Evolutionary conservation across 1,140 invertebrate species (phyloP), one percentile per base, ranked within the genome.

Genomic region (Oedothorax gibbosus): DNA sequence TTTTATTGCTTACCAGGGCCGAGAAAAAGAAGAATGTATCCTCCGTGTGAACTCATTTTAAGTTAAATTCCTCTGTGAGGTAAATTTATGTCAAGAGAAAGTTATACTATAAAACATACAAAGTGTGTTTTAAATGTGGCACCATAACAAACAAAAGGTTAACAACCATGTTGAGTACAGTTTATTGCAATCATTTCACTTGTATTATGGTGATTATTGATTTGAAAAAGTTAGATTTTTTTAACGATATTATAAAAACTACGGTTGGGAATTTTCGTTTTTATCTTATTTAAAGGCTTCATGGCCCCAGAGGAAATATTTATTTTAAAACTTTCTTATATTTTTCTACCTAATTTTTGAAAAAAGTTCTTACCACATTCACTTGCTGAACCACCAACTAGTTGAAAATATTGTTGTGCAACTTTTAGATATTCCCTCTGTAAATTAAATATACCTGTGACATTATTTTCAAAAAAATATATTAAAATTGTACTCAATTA

Each of bases 361-460:
- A 83, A 53, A 60, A 68, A 15, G 75, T 50, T 88, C 89, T 84
- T 89, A 91, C 98, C 97, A 90, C 97, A 98, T 92, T 99, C 98
- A 69, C 96, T 97, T 2, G 95, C 95, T 53, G 96, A 98, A 87
- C 96, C 96, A 66, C 98, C 98, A 49, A 99, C 97, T 69, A 98
- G 90, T 90, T 99, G 97, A 88, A 99, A 98, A 90, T 96, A 99
- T 90, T 99, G 96, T 88, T 99, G 96, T 0, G 98, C 98, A 12
- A 94, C 93, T 91, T 99, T 98, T 75, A 99, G 92, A 88, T 98
- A 95, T 87, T 99, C 98, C 86, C 94, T 93, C 96, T 98, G 89
- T 84, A 92, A 91, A 80, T 65, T 64, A 85, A 50, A 60, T 60
- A 82, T 20, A 21, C 8, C 10, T 35, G 7, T n/a, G n/a, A n/a